These are phyloP conservation scores for Drosophila biarmipes DNA, from an alignment of 1,140 invertebrate genomes.

Conservation along the genomic window DNA sequence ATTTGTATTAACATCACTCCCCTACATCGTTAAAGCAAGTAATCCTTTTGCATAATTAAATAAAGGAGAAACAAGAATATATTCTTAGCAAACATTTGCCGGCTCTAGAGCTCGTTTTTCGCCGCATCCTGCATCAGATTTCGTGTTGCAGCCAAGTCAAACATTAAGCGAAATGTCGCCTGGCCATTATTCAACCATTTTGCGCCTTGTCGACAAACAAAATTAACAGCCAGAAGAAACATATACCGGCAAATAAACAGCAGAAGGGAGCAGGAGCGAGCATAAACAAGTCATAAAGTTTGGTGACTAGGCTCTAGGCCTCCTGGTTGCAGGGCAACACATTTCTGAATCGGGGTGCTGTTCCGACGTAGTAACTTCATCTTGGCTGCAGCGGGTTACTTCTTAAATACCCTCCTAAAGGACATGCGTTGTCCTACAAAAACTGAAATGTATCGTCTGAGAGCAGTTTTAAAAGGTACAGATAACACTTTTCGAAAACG, in stretches of 20 bases:
- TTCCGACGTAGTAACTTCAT: slow-evolving; percentile 14
- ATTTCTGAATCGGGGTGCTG: slow-evolving; percentile 15
- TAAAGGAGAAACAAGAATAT: slow-evolving; percentile 38
- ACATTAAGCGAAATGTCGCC: slow-evolving; percentile 57
- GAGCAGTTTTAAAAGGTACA: too few relatives aligned
- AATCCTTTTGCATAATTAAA: slow-evolving; percentile 38
- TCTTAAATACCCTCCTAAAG: slow-evolving; percentile 1
- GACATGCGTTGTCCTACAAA: neutral
- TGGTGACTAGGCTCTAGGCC: slow-evolving; percentile 38
- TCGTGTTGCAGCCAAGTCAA: slow-evolving; percentile 45
- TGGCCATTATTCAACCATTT: slow-evolving; percentile 68
- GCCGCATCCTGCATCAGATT: slow-evolving; percentile 39
- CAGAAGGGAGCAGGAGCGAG: slow-evolving; percentile 5
- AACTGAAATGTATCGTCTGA: neutral
- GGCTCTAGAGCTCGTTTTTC: slow-evolving; percentile 14
- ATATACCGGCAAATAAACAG: slow-evolving; percentile 31
- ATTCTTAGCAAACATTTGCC: slow-evolving; percentile 38
- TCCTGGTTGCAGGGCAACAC: slow-evolving; percentile 14
- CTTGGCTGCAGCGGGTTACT: neutral
- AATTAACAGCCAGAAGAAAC: slow-evolving; percentile 46
- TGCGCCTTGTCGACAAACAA: slow-evolving; percentile 44
- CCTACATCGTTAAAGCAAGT: neutral
- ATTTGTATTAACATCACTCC: neutral
- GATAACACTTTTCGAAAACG: too few relatives aligned
- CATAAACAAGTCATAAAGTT: slow-evolving; percentile 57